These are phyloP conservation scores for Malurus alboscapulatus DNA, from an alignment of 2,113 vertebrate species.

Conservation along the genomic window DNA sequence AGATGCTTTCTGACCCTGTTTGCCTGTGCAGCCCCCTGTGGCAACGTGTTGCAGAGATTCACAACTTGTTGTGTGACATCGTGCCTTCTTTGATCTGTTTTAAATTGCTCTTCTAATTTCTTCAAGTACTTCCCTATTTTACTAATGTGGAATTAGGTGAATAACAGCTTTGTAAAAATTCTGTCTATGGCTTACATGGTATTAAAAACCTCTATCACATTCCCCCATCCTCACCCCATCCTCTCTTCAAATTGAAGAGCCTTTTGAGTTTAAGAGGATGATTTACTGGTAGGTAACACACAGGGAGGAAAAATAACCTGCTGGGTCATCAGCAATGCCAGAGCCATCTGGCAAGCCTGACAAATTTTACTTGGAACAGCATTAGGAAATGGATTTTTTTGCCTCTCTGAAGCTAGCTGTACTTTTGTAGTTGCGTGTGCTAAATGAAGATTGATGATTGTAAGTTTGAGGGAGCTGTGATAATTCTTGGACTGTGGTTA, in stretches of 20 bases:
- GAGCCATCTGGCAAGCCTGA: background rate
- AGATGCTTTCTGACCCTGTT: background rate
- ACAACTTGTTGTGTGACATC: background rate
- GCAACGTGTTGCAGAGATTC: background rate
- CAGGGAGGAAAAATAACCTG: background rate
- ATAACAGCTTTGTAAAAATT: background rate
- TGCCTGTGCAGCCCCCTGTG: background rate
- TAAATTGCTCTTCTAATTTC: background rate
- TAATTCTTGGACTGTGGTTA: constrained; percentile 6
- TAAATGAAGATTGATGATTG: constrained; percentile 17
- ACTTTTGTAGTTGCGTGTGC: background rate
- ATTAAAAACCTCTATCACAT: background rate
- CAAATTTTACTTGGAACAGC: background rate
- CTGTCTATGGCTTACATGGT: background rate
- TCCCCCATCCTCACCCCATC: background rate
- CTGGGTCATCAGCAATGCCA: constrained; percentile 8
- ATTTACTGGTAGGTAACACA: constrained; percentile 3
- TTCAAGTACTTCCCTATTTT: background rate
- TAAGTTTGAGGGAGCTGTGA: background rate
- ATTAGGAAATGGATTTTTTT: constrained; percentile 10
- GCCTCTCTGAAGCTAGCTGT: background rate
- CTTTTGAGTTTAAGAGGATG: background rate
- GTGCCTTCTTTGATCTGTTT: background rate
- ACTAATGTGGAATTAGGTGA: background rate
- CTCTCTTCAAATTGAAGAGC: background rate